Conservation (phyloP, 2,797 vertebrate species). For the Steatocranus sp. region DNA sequence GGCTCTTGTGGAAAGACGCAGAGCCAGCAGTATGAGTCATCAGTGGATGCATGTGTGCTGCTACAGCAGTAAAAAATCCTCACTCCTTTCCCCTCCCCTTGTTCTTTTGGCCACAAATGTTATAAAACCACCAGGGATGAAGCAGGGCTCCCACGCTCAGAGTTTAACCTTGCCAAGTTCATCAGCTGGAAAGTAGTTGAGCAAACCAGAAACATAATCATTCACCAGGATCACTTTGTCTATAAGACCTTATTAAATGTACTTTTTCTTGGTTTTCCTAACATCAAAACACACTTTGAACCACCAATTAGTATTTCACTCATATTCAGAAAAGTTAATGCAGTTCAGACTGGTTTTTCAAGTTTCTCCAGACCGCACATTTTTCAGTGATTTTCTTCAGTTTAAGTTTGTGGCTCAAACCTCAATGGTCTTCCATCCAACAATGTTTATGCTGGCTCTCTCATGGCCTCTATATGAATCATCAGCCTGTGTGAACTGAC, state of each 20-base stretch:
- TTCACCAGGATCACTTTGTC: neutral
- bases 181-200: constrained; percentile 32
- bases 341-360: constrained; percentile 9
- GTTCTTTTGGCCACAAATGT: constrained; percentile 28
- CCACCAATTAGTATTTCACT: constrained; percentile 13
- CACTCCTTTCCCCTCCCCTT: constrained; percentile 4
- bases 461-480: constrained; percentile 15
- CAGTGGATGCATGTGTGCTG: constrained; percentile 33
- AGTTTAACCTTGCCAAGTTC: constrained; percentile 14
- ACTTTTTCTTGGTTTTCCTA: constrained; percentile 1
- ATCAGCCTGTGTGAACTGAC: constrained; percentile 7
- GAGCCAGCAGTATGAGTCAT: constrained; percentile 67
- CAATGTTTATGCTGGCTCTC: constrained; percentile 8
- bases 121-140: neutral
- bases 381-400: constrained; percentile 4
- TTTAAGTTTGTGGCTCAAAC: neutral
- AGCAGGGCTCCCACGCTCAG: constrained; percentile 33
- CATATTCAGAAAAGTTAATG: neutral
- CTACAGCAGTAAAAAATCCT: constrained; percentile 29
- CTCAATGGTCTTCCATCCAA: neutral
- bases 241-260: neutral
- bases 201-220: constrained; percentile 11
- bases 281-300: constrained; percentile 17
- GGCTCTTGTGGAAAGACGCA: constrained; percentile 59
- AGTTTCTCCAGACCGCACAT: neutral